Evolutionary conservation across 2,113 vertebrate species (phyloP).

Genomic region (Phrynocephalus versicolor): DNA sequence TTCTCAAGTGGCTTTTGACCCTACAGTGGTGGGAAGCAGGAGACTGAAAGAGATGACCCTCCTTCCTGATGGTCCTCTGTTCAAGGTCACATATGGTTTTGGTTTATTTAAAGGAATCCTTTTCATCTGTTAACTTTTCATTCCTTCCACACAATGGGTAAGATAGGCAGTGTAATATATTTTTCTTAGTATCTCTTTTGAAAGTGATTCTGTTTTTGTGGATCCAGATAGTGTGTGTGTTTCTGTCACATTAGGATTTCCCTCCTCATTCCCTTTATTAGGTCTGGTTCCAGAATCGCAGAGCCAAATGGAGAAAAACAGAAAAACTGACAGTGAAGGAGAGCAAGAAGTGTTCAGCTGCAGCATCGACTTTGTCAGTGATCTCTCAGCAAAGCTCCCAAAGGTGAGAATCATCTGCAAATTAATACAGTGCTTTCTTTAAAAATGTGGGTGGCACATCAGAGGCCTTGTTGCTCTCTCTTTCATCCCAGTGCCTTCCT

Average conservation of each 20-base stretch:
- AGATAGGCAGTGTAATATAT: background rate
- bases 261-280: conserved; percentile 47
- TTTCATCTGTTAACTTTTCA: background rate
- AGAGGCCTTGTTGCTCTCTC: background rate
- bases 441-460: background rate
- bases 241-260: background rate
- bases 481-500: too few species aligned
- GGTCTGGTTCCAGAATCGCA: conserved; percentile 98
- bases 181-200: background rate
- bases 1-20: background rate
- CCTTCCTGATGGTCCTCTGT: too few species aligned
- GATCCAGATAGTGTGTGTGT: too few species aligned
- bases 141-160: background rate
- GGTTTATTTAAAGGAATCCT: too few species aligned
- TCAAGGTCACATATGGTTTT: too few species aligned
- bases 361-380: background rate
- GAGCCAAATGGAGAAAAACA: conserved; percentile 91
- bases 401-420: conserved; percentile 38
- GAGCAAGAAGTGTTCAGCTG: conserved; percentile 40
- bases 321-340: conserved; percentile 73
- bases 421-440: background rate
- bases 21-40: background rate
- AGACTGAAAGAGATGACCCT: background rate
- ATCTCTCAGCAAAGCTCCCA: conserved; percentile 4
- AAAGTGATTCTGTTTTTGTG: background rate